Percentiles rank a stretch among this genome's conserved stretches.
Conservation (phyloP, 2,797 vertebrate species). For the Schizopygopsis pylzovi region DNA sequence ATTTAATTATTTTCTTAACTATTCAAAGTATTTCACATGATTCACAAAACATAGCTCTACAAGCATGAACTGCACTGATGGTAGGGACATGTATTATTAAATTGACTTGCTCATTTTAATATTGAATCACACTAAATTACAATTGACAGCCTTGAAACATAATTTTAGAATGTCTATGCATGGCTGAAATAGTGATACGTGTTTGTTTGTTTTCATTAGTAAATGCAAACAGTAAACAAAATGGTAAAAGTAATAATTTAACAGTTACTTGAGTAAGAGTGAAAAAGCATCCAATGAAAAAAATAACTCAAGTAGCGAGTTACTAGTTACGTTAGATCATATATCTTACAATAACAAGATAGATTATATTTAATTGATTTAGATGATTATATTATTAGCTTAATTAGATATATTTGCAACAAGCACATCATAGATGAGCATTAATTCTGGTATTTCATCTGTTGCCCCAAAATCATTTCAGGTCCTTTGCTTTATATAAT, state of each 20-base stretch:
- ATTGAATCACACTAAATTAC: not conserved
- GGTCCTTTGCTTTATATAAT: not conserved
- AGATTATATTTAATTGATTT: not conserved
- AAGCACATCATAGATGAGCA: not conserved
- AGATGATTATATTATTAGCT: too few species aligned
- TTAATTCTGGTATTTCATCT: not conserved
- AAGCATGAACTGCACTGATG: not conserved
- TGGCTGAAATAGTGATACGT: conserved; percentile 13
- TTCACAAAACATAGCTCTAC: not conserved
- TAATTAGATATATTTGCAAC: too few species aligned
- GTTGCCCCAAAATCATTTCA: not conserved
- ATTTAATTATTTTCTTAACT: too few species aligned
- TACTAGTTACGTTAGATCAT: too few species aligned
- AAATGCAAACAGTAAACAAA: not conserved
- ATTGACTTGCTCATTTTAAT: not conserved
- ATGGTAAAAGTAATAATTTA: too few species aligned
- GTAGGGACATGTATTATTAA: not conserved
- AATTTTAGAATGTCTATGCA: conserved; percentile 20
- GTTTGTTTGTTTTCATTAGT: not conserved
- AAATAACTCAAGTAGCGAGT: too few species aligned
- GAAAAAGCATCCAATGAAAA: too few species aligned
- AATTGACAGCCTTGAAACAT: conserved; percentile 12
- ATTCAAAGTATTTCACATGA: not conserved
- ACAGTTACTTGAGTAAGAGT: too few species aligned
- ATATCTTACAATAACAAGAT: not conserved